Conservation (phyloP, 2,888 invertebrate genomes). For the Trachelus tabidus region DNA sequence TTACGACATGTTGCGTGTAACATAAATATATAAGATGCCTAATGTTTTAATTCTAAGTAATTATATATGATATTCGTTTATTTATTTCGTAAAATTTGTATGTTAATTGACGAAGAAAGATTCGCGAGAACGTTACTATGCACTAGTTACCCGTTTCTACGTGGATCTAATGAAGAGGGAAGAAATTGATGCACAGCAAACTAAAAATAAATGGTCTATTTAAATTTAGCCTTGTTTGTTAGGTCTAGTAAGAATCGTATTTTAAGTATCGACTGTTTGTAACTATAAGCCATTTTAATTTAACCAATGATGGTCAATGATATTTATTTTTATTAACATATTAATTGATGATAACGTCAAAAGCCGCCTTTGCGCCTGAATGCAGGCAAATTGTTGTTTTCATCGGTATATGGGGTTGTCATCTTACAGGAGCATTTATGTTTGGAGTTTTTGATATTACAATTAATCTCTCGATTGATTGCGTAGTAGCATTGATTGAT, state of each 20-base stretch:
- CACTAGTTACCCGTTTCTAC: neutral
- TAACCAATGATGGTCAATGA: neutral
- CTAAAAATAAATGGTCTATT: neutral
- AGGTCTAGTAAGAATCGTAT: neutral
- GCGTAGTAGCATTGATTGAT: neutral
- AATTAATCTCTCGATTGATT: neutral
- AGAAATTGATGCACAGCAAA: neutral
- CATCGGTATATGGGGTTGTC: neutral
- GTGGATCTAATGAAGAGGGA: neutral
- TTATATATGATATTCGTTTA: neutral
- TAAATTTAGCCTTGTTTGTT: neutral
- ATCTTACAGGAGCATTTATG: neutral
- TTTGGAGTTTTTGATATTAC: neutral
- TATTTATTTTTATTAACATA: neutral
- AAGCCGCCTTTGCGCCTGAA: neutral
- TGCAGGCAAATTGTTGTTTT: neutral
- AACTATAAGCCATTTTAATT: neutral
- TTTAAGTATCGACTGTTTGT: neutral
- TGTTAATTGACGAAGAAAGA: neutral
- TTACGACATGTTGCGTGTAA: neutral
- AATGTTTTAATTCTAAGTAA: neutral
- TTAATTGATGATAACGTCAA: neutral
- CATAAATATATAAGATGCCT: neutral
- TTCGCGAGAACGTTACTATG: neutral
- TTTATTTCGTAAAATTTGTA: neutral